Percentiles rank a stretch among this genome's conserved stretches.
These are phyloP conservation scores for Oreochromis aureus DNA, from an alignment of 2,113 vertebrate genomes.

Conservation along the genomic window DNA sequence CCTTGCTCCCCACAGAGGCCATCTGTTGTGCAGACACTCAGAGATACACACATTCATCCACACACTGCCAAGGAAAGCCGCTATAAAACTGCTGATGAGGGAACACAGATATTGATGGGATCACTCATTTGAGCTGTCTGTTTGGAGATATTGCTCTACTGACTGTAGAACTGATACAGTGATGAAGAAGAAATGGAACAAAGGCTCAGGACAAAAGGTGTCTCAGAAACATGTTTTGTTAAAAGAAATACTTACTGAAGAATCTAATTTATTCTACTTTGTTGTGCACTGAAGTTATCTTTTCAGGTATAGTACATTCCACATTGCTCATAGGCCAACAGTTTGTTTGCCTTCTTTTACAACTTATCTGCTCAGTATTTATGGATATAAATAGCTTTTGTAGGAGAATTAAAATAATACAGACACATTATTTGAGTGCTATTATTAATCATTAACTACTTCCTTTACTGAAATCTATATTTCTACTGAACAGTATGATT, in stretches of 20 bases:
- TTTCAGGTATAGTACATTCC: neutral
- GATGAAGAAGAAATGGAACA: neutral
- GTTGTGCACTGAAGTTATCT: neutral
- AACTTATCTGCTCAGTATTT: neutral
- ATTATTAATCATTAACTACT: neutral
- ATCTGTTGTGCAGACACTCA: constrained; percentile 56
- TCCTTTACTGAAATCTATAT: neutral
- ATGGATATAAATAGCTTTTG: neutral
- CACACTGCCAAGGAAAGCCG: neutral
- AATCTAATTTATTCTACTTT: neutral
- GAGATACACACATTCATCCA: neutral
- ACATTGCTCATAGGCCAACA: neutral
- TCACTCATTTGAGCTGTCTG: constrained; percentile 8
- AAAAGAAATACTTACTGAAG: neutral
- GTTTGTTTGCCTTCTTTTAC: neutral
- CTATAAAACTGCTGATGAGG: constrained; percentile 39
- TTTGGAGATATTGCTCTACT: neutral
- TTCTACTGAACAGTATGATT: neutral
- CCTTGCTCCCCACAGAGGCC: constrained; percentile 62
- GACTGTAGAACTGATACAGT: neutral
- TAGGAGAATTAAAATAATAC: neutral
- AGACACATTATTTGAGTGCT: neutral
- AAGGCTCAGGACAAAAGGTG: neutral
- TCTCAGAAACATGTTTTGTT: neutral
- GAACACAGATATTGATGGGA: constrained; percentile 23